Conservation (phyloP, 2,113 vertebrate genomes). For the Callospermophilus lateralis region DNA sequence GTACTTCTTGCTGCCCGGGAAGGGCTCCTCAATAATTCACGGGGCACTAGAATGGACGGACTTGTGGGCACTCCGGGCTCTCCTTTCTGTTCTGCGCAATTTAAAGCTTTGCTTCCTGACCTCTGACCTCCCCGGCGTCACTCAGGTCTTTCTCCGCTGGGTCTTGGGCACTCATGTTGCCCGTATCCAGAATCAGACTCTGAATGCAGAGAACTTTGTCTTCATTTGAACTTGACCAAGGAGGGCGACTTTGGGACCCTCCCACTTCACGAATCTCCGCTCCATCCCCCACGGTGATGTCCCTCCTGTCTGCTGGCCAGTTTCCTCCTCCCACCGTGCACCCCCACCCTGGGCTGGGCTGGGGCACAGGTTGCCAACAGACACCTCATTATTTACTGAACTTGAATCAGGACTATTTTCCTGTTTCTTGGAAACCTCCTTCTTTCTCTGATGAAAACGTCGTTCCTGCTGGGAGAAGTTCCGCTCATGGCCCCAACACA, state of each 20-base stretch:
- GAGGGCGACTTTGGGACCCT: not conserved
- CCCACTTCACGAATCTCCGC: conserved; percentile 48
- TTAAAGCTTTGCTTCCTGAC: not conserved
- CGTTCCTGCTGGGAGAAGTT: conserved; percentile 65
- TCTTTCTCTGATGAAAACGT: conserved; percentile 71
- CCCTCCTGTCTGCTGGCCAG: not conserved
- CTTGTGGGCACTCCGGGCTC: not conserved
- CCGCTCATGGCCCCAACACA: conserved; percentile 55
- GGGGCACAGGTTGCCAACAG: conserved; percentile 21
- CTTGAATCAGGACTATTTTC: conserved; percentile 66
- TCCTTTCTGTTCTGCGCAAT: not conserved
- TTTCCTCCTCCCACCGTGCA: not conserved
- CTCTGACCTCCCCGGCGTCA: not conserved
- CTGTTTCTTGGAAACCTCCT: conserved; percentile 75
- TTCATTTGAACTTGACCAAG: not conserved
- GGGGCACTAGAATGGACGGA: not conserved
- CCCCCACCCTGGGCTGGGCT: conserved; percentile 7
- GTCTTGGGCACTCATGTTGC: not conserved
- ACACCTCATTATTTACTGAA: conserved; percentile 65
- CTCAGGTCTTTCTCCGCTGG: not conserved
- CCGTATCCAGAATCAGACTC: not conserved
- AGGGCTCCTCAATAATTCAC: not conserved
- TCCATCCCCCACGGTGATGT: not conserved
- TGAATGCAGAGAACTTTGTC: conserved; percentile 57
- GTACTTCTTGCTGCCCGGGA: not conserved